These are phyloP conservation scores for Triplophysa rosa DNA, from an alignment of 2,113 vertebrate species.

Conservation along the genomic window DNA sequence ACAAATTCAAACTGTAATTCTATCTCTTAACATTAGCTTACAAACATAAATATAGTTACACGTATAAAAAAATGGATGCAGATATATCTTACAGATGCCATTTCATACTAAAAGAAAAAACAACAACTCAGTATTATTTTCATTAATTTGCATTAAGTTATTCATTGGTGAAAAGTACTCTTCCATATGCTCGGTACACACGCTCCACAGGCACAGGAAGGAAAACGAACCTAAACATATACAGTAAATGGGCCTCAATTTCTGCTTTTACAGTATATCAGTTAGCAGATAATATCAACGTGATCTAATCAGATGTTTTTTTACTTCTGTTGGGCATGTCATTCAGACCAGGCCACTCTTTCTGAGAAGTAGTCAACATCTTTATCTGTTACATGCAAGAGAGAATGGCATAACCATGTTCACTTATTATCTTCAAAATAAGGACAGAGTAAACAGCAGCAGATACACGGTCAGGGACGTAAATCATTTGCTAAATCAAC, in stretches of 20 bases:
- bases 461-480: background rate
- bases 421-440: background rate
- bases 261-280: background rate
- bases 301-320: background rate
- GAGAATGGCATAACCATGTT: constrained; percentile 21
- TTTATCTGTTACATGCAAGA: constrained; percentile 4
- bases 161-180: too few relatives aligned
- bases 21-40: too few relatives aligned
- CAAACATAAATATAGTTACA: too few relatives aligned
- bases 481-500: constrained; percentile 21
- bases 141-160: too few relatives aligned
- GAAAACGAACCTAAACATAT: background rate
- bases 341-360: background rate
- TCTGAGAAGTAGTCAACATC: constrained; percentile 21
- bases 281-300: background rate
- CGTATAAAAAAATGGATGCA: too few relatives aligned
- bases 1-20: background rate
- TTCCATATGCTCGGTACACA: constrained; percentile 44
- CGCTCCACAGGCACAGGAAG: background rate
- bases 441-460: constrained; percentile 20
- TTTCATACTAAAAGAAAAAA: too few relatives aligned
- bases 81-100: too few relatives aligned
- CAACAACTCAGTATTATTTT: too few relatives aligned
- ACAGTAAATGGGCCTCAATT: background rate
- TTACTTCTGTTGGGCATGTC: background rate